phyloP scores from a whole-genome alignment of 2,113 vertebrate genomes.

The Montifringilla adamsi region DNA sequence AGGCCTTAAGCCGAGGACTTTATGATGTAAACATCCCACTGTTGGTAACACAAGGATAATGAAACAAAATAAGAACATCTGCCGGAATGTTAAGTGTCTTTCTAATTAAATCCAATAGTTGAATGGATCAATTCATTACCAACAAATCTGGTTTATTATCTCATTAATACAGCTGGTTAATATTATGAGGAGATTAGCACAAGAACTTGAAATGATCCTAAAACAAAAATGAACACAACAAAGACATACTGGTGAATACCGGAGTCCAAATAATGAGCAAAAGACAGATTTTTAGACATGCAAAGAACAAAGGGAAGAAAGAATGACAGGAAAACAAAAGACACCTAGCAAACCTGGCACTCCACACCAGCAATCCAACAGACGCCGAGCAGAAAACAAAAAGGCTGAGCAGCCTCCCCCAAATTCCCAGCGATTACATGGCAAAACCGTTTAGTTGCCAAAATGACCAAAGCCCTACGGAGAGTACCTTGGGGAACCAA shows the following conservation, averaged over 20 bases:
- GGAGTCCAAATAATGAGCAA: background rate
- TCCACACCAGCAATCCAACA: background rate
- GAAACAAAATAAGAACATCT: conserved; percentile 72
- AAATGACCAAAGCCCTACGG: background rate
- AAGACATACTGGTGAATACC: background rate
- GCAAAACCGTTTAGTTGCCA: background rate
- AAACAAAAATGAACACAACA: conserved; percentile 24
- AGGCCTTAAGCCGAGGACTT: background rate
- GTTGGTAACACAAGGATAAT: conserved; percentile 55
- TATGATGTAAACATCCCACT: conserved; percentile 11
- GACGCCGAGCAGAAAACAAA: background rate
- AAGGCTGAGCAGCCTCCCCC: background rate
- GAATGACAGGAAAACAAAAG: conserved; percentile 21
- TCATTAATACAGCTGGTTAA: conserved; percentile 70
- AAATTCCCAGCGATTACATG: background rate
- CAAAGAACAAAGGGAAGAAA: conserved; percentile 15
- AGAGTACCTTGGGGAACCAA: background rate
- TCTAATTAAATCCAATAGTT: conserved; percentile 73
- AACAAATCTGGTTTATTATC: conserved; percentile 65
- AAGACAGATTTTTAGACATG: background rate
- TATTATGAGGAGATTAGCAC: conserved; percentile 46
- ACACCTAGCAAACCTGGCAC: conserved; percentile 2
- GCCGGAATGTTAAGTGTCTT: conserved; percentile 66
- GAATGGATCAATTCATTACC: conserved; percentile 71
- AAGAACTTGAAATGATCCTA: conserved; percentile 39